phyloP scores from a whole-genome alignment of 2,888 invertebrate species.

The Xylota segnis region DNA sequence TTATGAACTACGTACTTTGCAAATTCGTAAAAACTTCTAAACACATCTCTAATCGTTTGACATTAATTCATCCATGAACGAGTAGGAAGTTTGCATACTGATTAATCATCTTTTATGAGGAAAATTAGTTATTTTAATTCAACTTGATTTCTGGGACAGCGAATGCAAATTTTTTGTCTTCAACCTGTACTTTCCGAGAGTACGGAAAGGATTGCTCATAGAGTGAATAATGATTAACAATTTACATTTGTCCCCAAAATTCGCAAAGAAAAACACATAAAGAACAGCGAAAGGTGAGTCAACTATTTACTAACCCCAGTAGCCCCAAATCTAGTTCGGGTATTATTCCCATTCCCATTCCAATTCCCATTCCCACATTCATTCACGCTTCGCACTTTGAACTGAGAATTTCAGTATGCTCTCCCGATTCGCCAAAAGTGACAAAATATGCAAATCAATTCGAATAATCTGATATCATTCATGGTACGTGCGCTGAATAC shows the following conservation, averaged over 20 bases:
- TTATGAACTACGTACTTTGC: slow-evolving; percentile 3
- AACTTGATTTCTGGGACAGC: slow-evolving; percentile 24
- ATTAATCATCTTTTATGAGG: slow-evolving; percentile 32
- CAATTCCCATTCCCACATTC: neutral
- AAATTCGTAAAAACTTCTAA: slow-evolving; percentile 31
- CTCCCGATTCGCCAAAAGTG: neutral
- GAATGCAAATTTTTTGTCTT: slow-evolving; percentile 27
- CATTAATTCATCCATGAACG: slow-evolving; percentile 18
- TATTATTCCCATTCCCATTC: neutral
- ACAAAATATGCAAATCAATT: neutral
- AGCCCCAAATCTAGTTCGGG: neutral
- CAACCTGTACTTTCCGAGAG: slow-evolving; percentile 24
- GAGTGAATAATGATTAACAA: slow-evolving; percentile 3
- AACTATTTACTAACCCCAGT: slow-evolving; percentile 29
- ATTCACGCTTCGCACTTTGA: slow-evolving; percentile 11
- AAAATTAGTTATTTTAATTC: slow-evolving; percentile 37
- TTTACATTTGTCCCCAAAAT: slow-evolving; percentile 32
- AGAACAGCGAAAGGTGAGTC: slow-evolving; percentile 28
- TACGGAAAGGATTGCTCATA: slow-evolving; percentile 29
- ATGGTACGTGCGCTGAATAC: slow-evolving; percentile 14
- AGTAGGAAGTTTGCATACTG: slow-evolving; percentile 51
- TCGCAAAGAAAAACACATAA: neutral
- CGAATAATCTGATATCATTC: slow-evolving; percentile 37
- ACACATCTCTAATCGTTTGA: slow-evolving; percentile 17
- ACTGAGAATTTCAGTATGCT: slow-evolving; percentile 15